These are phyloP conservation scores for Entomyzon cyanotis DNA, from an alignment of 2,113 vertebrate genomes.

Conservation along the genomic window DNA sequence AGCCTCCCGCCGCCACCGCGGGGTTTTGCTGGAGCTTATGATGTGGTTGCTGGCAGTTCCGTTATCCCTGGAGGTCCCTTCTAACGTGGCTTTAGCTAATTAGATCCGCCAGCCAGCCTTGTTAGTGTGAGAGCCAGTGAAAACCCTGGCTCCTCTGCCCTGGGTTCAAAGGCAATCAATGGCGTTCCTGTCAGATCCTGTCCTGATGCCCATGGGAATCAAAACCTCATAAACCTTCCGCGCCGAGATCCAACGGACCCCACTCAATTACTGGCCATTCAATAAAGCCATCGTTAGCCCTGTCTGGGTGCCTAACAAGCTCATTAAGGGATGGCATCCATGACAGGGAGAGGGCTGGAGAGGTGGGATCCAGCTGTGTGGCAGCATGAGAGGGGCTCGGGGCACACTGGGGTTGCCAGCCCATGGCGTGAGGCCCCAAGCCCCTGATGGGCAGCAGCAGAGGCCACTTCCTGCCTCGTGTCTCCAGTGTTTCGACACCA, in stretches of 20 bases:
- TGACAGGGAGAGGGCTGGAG: background rate
- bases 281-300: background rate
- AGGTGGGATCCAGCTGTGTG: background rate
- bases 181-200: background rate
- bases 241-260: background rate
- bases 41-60: conserved; percentile 1
- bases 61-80: background rate
- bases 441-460: background rate
- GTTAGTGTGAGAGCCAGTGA: background rate
- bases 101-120: background rate
- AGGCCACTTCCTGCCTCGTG: background rate
- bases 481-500: background rate
- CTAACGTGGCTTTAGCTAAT: background rate
- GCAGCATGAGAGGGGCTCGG: background rate
- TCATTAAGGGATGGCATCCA: background rate
- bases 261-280: background rate
- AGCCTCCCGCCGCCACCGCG: background rate
- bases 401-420: background rate
- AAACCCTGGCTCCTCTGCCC: background rate
- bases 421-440: background rate
- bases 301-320: background rate
- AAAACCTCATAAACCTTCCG: background rate
- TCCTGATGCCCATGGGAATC: background rate
- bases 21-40: background rate
- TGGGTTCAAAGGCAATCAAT: background rate